Evolutionary conservation across 2,797 vertebrate species (phyloP).

Genomic region (Leptatherina wallacei): DNA sequence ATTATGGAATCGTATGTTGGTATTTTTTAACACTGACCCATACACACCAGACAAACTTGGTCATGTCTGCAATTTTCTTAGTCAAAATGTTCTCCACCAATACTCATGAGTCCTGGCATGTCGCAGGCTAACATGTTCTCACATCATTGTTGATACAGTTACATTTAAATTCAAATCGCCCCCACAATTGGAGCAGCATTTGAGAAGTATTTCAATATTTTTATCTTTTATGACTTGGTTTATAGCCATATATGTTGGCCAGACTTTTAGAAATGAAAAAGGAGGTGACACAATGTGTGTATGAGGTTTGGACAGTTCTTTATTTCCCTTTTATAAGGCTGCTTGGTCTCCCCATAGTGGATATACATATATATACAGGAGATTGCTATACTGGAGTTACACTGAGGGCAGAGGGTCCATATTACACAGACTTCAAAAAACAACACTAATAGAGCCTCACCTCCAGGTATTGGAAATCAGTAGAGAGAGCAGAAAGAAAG

Average conservation of each 20-base stretch:
- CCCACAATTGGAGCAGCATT: no score
- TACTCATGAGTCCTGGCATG: background rate
- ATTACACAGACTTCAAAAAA: slow-evolving; percentile 87
- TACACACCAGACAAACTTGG: background rate
- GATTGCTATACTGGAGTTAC: slow-evolving; percentile 86
- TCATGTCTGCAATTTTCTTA: background rate
- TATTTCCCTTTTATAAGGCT: slow-evolving; percentile 88
- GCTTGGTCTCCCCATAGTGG: slow-evolving; percentile 84
- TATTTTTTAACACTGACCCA: background rate
- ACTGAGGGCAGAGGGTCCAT: slow-evolving; percentile 82
- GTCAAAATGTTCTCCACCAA: background rate
- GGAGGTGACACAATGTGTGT: slow-evolving; percentile 43
- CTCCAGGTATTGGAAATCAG: slow-evolving; percentile 80
- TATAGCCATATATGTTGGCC: background rate
- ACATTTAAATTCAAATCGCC: background rate
- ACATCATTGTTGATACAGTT: background rate
- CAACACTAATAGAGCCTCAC: slow-evolving; percentile 84
- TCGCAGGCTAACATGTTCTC: background rate
- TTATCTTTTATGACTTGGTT: background rate
- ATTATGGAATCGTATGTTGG: background rate
- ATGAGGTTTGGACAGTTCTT: slow-evolving; percentile 85
- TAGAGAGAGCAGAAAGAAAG: slow-evolving; percentile 56
- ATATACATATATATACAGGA: slow-evolving; percentile 86
- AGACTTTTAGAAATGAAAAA: slow-evolving; percentile 33
- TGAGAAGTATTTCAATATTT: background rate